Percentiles rank a stretch among this genome's conserved stretches.
Conservation (phyloP, 2,113 vertebrate species). For the Synchiropus splendidus region DNA sequence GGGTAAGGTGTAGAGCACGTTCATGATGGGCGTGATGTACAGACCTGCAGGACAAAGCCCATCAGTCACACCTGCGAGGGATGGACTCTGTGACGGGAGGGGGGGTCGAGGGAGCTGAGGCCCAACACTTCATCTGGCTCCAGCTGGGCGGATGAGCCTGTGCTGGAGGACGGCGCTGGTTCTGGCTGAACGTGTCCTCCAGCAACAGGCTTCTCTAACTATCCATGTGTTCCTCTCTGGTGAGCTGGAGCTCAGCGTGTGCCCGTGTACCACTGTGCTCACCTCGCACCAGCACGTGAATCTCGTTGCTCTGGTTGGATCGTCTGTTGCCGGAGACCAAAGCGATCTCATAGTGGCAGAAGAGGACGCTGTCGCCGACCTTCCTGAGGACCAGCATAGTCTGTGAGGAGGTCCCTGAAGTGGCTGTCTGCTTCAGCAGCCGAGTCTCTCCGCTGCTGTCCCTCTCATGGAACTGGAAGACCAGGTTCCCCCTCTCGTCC, state of each 20-base stretch:
- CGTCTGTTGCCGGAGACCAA: slow-evolving; percentile 5
- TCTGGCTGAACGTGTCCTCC: too few species aligned
- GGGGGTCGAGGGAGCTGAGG: too few species aligned
- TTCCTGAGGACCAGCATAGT: slow-evolving; percentile 14
- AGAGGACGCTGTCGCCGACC: slow-evolving; percentile 30
- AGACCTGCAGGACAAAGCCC: slow-evolving; percentile 42
- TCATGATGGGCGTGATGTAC: slow-evolving; percentile 42
- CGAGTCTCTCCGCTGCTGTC: not conserved
- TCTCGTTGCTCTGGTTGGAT: slow-evolving; percentile 46
- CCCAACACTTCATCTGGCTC: too few species aligned
- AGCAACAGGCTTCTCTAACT: too few species aligned
- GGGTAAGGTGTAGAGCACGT: slow-evolving; percentile 10
- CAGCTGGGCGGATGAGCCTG: too few species aligned
- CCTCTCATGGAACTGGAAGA: slow-evolving; percentile 38
- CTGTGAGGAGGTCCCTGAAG: slow-evolving; percentile 8
- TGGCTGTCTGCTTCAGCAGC: slow-evolving; percentile 1
- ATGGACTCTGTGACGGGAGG: too few species aligned
- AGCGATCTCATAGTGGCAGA: slow-evolving; percentile 46
- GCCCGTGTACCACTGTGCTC: too few species aligned
- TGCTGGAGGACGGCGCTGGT: too few species aligned
- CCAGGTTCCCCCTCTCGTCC: slow-evolving; percentile 43
- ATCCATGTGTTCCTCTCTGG: too few species aligned
- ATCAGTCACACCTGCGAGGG: too few species aligned
- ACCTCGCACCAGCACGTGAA: slow-evolving; percentile 51
- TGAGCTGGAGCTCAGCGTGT: too few species aligned